Conservation (phyloP, 2,113 vertebrate species). For the Zosterops hypoxanthus region DNA sequence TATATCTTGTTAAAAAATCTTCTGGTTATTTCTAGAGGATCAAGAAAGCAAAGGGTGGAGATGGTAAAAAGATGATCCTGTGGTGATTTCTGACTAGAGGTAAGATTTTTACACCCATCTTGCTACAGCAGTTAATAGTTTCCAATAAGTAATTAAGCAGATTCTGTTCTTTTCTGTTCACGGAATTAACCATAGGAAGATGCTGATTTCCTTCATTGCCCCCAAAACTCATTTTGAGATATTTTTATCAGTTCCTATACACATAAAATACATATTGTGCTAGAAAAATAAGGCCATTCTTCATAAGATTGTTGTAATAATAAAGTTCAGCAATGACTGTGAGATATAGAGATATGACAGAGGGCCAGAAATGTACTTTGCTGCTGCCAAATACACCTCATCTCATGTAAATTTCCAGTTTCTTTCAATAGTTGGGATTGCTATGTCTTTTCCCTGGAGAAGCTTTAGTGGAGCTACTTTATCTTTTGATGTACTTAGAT, state of each 20-base stretch:
- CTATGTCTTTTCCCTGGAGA: slow-evolving; percentile 20
- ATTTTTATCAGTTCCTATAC: neutral
- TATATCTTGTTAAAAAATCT: neutral
- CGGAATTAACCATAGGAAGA: neutral
- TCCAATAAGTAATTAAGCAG: neutral
- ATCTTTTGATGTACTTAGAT: slow-evolving; percentile 38
- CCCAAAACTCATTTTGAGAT: neutral
- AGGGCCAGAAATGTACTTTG: neutral
- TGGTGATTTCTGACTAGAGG: neutral
- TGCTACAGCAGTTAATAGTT: neutral
- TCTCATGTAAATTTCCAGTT: slow-evolving; percentile 11
- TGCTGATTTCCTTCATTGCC: neutral
- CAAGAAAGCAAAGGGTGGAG: neutral
- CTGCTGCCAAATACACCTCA: slow-evolving; percentile 10
- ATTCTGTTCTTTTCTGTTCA: neutral
- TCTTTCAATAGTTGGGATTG: neutral
- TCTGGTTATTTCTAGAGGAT: neutral
- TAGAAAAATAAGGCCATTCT: neutral
- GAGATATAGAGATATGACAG: neutral
- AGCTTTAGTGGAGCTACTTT: neutral
- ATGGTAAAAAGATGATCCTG: neutral
- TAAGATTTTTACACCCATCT: neutral
- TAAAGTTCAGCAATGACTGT: neutral
- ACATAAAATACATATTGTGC: neutral
- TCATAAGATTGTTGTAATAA: neutral